Evolutionary conservation across 2,797 vertebrate genomes (phyloP), one percentile per base, ranked within the genome.

Genomic region (Ataeniobius toweri): DNA sequence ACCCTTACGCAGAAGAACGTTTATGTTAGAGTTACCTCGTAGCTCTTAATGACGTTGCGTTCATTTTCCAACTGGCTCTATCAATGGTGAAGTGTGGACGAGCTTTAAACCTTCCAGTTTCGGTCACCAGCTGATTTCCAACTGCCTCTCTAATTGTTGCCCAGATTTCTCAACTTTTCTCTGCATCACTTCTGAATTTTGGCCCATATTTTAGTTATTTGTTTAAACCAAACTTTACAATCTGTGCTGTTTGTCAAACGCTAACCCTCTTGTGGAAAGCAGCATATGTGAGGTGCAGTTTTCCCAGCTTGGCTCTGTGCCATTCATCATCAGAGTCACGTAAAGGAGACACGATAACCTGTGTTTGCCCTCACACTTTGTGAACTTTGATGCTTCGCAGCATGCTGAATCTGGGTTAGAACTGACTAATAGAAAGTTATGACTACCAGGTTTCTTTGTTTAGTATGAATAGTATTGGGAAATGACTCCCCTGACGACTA

Each of bases 381-480:
- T 61, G 72, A 59, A 4, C 69, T 61, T 67, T 46, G 59, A 41
- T 67, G 12, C 63, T 55, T 71, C 14, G 68, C 28, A 6, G 26
- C 55, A 39, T 56, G 74, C 71, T 78, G 74, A 65, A 75, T 72
- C 14, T 74, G 2, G 71, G 51, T 84, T 75, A 71, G 63, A 73
- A 16, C 10, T 70, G 44, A 73, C 48, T 51, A 61, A 58, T n/a
- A 20, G 20, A 80, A 55, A 74, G 76, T 86, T 88, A 82, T 86
- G 86, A 88, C 83, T 74, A 24, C 88, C 84, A 81, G 75, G 85
- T 83, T 87, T 86, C 82, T 56, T 55, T 74, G 83, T 82, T 82
- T 82, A 83, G 86, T 79, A n/a, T n/a, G n/a, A n/a, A n/a, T n/a
- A n/a, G n/a, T n/a, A n/a, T n/a, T 82, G 75, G 73, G 81, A 77